These are phyloP conservation scores for Mormoops blainvillei DNA, from an alignment of 2,113 vertebrate species.

Conservation along the genomic window DNA sequence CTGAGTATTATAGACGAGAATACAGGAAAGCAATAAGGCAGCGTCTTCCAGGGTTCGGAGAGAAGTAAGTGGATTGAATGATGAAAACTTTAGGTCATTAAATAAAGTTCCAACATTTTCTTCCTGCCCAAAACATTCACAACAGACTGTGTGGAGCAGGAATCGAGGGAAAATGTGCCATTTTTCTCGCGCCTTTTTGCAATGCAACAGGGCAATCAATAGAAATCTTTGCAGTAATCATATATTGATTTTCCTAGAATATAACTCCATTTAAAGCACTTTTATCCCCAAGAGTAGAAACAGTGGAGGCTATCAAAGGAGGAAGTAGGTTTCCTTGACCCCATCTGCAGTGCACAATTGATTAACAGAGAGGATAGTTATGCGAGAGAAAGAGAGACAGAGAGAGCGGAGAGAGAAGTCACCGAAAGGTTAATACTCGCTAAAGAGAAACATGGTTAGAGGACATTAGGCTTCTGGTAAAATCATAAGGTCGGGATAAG, in stretches of 20 bases:
- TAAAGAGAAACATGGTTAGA: slow-evolving; percentile 87
- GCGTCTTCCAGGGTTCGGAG: slow-evolving; percentile 36
- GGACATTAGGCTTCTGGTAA: slow-evolving; percentile 90
- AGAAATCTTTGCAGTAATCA: slow-evolving; percentile 95
- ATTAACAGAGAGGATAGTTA: slow-evolving; percentile 90
- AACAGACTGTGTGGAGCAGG: slow-evolving; percentile 68
- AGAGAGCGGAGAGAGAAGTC: slow-evolving; percentile 77
- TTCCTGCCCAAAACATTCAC: slow-evolving; percentile 70
- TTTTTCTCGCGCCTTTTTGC: slow-evolving; percentile 87
- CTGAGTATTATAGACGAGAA: neutral
- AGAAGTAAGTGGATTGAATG: slow-evolving; percentile 51
- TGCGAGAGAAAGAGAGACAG: slow-evolving; percentile 69
- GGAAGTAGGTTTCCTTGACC: slow-evolving; percentile 90
- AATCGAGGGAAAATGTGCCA: slow-evolving; percentile 76
- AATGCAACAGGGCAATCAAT: slow-evolving; percentile 89
- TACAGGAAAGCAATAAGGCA: neutral
- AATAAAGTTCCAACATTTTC: slow-evolving; percentile 73
- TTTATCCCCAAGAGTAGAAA: slow-evolving; percentile 88
- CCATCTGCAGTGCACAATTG: slow-evolving; percentile 94
- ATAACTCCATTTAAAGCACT: slow-evolving; percentile 95
- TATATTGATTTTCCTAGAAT: slow-evolving; percentile 96
- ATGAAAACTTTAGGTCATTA: slow-evolving; percentile 76
- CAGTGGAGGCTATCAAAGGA: slow-evolving; percentile 89
- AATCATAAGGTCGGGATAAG: slow-evolving; percentile 88
- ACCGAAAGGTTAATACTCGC: slow-evolving; percentile 88